phyloP scores from a whole-genome alignment of 2,888 invertebrate species.

The Ophion costatus region DNA sequence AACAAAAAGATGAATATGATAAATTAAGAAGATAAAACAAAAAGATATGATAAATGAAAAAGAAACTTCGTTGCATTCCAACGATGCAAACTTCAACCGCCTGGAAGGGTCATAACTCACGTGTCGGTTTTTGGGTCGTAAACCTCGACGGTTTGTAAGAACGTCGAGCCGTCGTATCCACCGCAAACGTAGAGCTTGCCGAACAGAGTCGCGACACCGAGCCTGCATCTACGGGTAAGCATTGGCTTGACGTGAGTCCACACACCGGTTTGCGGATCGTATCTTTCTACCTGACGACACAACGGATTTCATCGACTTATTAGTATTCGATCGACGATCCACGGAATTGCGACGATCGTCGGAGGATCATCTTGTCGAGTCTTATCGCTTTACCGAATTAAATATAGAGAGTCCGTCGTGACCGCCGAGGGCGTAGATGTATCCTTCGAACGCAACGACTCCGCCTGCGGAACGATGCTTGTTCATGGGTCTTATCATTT shows the following conservation, averaged over 20 bases:
- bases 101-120: conserved; percentile 81
- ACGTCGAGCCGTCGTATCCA: conserved; percentile 93
- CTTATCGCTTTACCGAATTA: conserved; percentile 87
- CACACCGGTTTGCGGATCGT: conserved; percentile 89
- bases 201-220: conserved; percentile 92
- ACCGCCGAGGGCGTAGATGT: conserved; percentile 93
- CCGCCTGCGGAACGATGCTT: conserved; percentile 90
- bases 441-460: conserved; percentile 89
- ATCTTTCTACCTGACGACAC: conserved; percentile 88
- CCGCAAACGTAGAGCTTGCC: conserved; percentile 94
- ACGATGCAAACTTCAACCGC: too few species aligned
- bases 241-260: conserved; percentile 92
- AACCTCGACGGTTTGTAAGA: conserved; percentile 92
- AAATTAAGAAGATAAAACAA: too few species aligned
- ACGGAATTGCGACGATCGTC: background rate
- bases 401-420: conserved; percentile 95
- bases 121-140: conserved; percentile 90
- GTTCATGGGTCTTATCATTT: conserved; percentile 89
- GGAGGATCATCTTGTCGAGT: background rate
- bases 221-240: conserved; percentile 91
- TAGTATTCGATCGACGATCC: background rate
- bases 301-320: background rate
- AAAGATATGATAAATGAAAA: too few species aligned
- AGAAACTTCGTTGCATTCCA: too few species aligned
- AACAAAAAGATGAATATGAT: too few species aligned